A percentile compares a stretch with the other conserved stretches of the same genome.
Conservation (phyloP, 2,113 vertebrate genomes). For the Otus sunia region DNA sequence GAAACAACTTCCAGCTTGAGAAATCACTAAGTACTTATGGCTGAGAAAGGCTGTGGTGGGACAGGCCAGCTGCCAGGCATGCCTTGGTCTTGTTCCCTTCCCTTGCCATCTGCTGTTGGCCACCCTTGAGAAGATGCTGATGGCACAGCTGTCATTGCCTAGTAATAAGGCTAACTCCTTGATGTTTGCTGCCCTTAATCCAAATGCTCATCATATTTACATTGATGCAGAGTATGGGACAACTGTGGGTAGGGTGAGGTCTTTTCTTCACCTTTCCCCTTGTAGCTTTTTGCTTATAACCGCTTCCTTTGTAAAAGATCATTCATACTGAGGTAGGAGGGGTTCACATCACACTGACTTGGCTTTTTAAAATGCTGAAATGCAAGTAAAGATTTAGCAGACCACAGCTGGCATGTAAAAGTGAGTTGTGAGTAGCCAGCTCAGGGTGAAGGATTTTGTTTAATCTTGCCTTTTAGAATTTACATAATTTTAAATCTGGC, state of each 20-base stretch:
- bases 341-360: background rate
- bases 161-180: background rate
- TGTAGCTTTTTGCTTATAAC: background rate
- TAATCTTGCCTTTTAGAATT: constrained; percentile 10
- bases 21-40: accelerated
- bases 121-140: background rate
- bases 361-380: background rate
- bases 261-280: background rate
- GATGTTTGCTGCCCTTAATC: background rate
- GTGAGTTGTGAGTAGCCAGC: background rate
- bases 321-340: background rate
- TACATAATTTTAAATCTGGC: background rate
- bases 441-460: background rate
- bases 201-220: background rate
- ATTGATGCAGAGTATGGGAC: background rate
- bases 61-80: background rate
- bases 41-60: background rate
- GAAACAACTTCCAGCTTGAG: background rate
- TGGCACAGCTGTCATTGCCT: background rate
- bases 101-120: background rate
- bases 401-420: background rate
- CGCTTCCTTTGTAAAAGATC: background rate
- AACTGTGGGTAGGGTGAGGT: background rate
- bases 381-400: background rate
- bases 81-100: accelerated